These are phyloP conservation scores for Amiota communis DNA, from an alignment of 2,888 invertebrate genomes.

Conservation along the genomic window DNA sequence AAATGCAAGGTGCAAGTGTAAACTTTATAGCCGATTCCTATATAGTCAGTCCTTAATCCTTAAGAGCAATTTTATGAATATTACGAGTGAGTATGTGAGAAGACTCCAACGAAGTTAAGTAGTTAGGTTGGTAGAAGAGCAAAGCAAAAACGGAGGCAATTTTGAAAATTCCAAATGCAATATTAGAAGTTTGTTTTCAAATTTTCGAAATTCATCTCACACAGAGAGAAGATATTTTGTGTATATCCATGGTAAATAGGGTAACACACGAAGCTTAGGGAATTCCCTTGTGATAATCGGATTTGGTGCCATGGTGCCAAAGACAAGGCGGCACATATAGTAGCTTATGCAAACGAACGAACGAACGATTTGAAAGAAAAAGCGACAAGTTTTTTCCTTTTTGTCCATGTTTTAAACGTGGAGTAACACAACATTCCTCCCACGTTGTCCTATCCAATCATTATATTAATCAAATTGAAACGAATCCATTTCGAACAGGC, in stretches of 20 bases:
- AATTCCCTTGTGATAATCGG: neutral
- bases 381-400: neutral
- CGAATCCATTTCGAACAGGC: neutral
- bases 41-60: constrained; percentile 9
- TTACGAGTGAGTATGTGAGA: constrained; percentile 7
- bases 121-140: neutral
- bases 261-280: neutral
- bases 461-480: neutral
- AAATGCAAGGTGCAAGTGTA: neutral
- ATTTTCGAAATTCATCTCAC: neutral
- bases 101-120: constrained; percentile 12
- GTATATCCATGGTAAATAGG: neutral
- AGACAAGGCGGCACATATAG: neutral
- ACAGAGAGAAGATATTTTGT: neutral
- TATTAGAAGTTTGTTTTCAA: neutral
- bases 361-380: neutral
- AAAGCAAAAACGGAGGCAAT: constrained; percentile 13
- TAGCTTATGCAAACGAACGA: neutral
- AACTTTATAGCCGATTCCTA: neutral
- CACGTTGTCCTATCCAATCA: constrained; percentile 19
- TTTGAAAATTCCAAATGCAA: constrained; percentile 10
- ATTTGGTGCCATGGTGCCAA: neutral
- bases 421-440: constrained; percentile 10
- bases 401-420: neutral
- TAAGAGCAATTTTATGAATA: neutral